These are phyloP conservation scores for Patella depressa DNA, from an alignment of 2,888 invertebrate species.

Conservation along the genomic window DNA sequence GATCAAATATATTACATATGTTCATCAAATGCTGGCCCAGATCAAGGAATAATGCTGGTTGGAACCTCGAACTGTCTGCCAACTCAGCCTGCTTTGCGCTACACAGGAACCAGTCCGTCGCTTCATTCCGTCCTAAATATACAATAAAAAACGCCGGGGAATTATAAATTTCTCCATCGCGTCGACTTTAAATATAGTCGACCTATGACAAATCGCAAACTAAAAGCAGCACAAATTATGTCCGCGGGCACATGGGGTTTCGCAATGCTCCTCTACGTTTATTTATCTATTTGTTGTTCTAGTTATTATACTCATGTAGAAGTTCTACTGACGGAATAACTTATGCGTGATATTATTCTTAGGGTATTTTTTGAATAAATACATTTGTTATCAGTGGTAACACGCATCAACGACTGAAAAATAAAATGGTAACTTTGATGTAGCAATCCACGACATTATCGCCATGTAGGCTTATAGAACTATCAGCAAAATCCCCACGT, in stretches of 20 bases:
- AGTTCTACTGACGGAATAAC: slow-evolving; percentile 20
- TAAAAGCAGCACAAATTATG: slow-evolving; percentile 11
- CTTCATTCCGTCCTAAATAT: background rate
- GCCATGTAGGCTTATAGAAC: no score
- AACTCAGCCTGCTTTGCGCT: background rate
- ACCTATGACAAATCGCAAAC: background rate
- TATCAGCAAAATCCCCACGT: no score
- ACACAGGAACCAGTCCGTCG: background rate
- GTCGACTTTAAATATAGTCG: slow-evolving; percentile 3
- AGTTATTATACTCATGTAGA: slow-evolving; percentile 21
- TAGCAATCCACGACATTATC: background rate
- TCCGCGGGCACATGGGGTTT: slow-evolving; percentile 4
- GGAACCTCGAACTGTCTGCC: background rate
- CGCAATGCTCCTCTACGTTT: background rate
- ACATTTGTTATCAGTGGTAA: slow-evolving; percentile 24
- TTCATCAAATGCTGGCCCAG: slow-evolving; percentile 26
- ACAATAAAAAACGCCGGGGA: background rate
- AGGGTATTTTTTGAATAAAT: slow-evolving; percentile 26
- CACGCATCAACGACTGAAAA: slow-evolving; percentile 18
- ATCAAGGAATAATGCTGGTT: background rate
- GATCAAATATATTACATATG: slow-evolving; percentile 28
- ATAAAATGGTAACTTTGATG: slow-evolving; percentile 18
- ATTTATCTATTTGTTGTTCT: slow-evolving; percentile 23
- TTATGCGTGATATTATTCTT: slow-evolving; percentile 17
- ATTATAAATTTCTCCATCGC: background rate